Percentiles rank a stretch among this genome's conserved stretches.
phyloP scores from a whole-genome alignment of 2,113 vertebrate species.

The Thryonomys swinderianus region DNA sequence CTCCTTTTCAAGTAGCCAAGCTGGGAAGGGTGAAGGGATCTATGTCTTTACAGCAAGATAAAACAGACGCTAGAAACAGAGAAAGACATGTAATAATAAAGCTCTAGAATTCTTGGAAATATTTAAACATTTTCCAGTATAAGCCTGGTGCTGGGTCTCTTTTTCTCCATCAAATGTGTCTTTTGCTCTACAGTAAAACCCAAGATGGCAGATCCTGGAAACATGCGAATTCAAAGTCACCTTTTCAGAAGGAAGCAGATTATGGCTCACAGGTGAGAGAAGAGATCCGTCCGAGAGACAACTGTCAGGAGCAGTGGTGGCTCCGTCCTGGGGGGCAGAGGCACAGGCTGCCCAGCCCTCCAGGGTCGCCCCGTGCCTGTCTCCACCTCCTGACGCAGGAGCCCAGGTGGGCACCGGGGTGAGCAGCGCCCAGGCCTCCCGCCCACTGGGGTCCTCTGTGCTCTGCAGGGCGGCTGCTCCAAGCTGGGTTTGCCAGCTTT shows the following conservation, averaged over 20 bases:
- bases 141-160: too few species aligned
- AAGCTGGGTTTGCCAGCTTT: neutral
- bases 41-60: accelerated
- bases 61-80: neutral
- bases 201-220: neutral
- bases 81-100: too few species aligned
- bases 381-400: neutral
- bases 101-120: too few species aligned
- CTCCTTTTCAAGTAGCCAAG: neutral
- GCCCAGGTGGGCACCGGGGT: neutral
- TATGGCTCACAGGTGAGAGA: neutral
- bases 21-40: neutral
- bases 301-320: neutral
- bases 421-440: neutral
- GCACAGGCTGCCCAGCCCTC: neutral
- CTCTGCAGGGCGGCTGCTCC: neutral
- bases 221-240: neutral
- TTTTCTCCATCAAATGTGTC: neutral
- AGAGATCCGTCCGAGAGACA: too few species aligned
- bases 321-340: neutral
- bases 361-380: neutral
- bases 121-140: too few species aligned
- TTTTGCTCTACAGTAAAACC: neutral
- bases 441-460: neutral
- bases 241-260: neutral